Base-by-base conservation (phyloP, 2,888 invertebrate species). In the Heliothis peltigera region DNA sequence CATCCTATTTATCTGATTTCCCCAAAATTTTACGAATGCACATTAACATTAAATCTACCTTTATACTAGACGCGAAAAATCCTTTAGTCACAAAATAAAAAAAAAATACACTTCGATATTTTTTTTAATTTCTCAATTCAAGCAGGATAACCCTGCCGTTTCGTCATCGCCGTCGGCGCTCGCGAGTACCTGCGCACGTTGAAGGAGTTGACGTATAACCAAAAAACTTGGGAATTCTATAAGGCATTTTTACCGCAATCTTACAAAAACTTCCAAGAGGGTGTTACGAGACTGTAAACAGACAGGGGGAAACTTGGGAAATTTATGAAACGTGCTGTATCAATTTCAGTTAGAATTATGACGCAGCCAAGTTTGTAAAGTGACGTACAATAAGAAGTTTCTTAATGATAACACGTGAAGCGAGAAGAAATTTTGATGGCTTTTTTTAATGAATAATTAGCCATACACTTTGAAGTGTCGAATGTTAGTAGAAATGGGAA, bases 211-310 rank as follows among this genome's bases (percentile, higher is more conserved):
- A 51, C 59, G 59, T 43, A 18, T 6, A 2, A 49, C 53, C 12
- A 48, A 35, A n/a, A n/a, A 48, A 69, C 44, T 32, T 42, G 0
- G 1, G 22, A 70, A 5, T 47, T 56, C 8, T 47, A 7, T 3
- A n/a, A 32, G 32, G 32, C 0, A 59, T 8, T 73, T 59, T 46
- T 5, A 15, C 12, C 39, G 54, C 18, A 55, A 25, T 43, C 53
- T 28, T 67, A 67, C 52, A 60, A 67, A 67, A 59, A 67, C 19
- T 74, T 66, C 1, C 3, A 4, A n/a, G 49, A 28, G 17, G n/a
- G 25, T 21, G 43, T 70, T 73, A 53, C 42, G 53, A 73, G 67
- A 70, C 44, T 39, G n/a, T 44, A 17, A 47, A 48, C 12, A 52
- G 44, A 2, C 4, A 28, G 12, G 43, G 5, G n/a, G 49, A 32